A percentile compares a stretch with the other conserved stretches of the same genome.
Conservation (phyloP, 92 coral and sea anemone species). For the Galaxea fascicularis region DNA sequence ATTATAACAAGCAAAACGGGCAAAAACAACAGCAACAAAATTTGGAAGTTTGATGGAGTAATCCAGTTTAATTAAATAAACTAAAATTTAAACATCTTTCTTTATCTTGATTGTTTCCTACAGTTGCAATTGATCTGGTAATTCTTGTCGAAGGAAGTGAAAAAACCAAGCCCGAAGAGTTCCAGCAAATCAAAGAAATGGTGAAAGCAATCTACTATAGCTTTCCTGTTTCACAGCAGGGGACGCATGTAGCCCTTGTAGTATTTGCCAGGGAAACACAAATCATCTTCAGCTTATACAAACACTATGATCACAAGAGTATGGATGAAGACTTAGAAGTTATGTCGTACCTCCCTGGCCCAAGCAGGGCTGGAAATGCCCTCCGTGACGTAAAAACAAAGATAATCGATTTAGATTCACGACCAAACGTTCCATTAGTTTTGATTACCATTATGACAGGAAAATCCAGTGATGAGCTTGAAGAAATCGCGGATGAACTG, state of each 20-base stretch:
- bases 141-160: constrained; percentile 88
- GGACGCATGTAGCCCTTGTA: constrained; percentile 84
- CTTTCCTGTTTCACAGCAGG: constrained; percentile 71
- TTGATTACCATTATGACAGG: constrained; percentile 82
- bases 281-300: constrained; percentile 69
- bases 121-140: constrained; percentile 80
- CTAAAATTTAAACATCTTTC: background rate
- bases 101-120: background rate
- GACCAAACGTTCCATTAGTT: constrained; percentile 78
- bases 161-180: constrained; percentile 76
- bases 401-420: constrained; percentile 66
- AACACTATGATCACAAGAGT: constrained; percentile 56
- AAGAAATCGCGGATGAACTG: constrained; percentile 42
- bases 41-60: too few relatives aligned
- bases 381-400: constrained; percentile 59
- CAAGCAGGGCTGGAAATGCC: constrained; percentile 68
- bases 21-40: too few relatives aligned
- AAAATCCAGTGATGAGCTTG: constrained; percentile 72
- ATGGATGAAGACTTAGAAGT: constrained; percentile 78
- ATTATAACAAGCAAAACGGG: too few relatives aligned
- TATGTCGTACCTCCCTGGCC: constrained; percentile 73
- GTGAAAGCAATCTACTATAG: constrained; percentile 71
- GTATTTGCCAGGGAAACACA: constrained; percentile 68
- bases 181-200: constrained; percentile 78
- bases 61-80: background rate